These are phyloP conservation scores for Clinocottus analis DNA, from an alignment of 2,113 vertebrate species.

Conservation along the genomic window DNA sequence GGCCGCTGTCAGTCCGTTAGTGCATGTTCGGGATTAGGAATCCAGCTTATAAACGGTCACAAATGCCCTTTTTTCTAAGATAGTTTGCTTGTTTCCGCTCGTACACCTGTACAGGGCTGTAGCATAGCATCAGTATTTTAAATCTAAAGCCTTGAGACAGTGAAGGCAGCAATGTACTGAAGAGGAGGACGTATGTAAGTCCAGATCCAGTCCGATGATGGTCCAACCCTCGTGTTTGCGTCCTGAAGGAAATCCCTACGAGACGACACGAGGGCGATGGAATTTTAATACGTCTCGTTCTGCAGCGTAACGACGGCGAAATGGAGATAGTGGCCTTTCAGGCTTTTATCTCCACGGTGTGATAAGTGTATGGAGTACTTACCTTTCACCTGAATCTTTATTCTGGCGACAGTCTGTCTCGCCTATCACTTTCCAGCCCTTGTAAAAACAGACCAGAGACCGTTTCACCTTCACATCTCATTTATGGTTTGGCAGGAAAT, in stretches of 20 bases:
- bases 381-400: constrained; percentile 26
- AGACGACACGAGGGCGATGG: not conserved
- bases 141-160: not conserved
- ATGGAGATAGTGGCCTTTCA: constrained; percentile 5
- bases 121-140: not conserved
- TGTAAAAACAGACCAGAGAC: not conserved
- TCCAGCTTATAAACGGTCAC: not conserved
- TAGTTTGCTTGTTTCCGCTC: not conserved
- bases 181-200: not conserved
- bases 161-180: not conserved
- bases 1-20: constrained; percentile 49
- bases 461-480: not conserved
- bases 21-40: constrained; percentile 24
- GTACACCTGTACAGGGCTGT: not conserved
- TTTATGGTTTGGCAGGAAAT: constrained; percentile 16
- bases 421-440: not conserved
- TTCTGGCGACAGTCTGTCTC: constrained; percentile 27
- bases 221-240: not conserved
- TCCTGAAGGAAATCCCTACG: constrained; percentile 34
- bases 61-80: not conserved
- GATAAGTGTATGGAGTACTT: not conserved
- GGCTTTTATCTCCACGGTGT: not conserved
- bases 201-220: not conserved
- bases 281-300: constrained; percentile 8
- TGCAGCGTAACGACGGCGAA: not conserved